A percentile compares a stretch with the other conserved stretches of the same genome.
Evolutionary conservation across 23 tunicate species (phyloP).

Genomic region (Oikopleura dioica): DNA sequence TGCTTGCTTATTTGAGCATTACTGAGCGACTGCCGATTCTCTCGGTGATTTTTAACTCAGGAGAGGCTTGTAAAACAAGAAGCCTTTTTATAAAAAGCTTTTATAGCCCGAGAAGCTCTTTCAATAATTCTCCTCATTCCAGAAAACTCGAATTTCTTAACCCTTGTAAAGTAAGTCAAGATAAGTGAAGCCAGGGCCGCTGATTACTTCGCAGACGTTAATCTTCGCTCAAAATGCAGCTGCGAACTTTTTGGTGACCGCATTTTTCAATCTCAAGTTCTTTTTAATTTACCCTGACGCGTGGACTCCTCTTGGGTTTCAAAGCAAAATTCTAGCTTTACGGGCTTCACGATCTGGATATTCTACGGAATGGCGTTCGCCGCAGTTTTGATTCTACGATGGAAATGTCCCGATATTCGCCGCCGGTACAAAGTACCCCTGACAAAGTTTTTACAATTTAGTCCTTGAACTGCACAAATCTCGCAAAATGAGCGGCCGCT

Average conservation of each 20-base stretch:
- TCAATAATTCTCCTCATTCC: background rate
- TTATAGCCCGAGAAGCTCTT: background rate
- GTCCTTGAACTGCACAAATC: background rate
- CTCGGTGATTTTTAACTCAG: too few relatives aligned
- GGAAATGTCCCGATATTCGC: background rate
- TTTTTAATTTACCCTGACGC: background rate
- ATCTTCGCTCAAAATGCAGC: too few relatives aligned
- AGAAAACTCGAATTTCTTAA: background rate
- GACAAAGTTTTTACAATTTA: background rate
- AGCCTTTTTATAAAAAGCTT: background rate
- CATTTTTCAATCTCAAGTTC: too few relatives aligned
- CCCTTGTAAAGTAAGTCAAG: background rate
- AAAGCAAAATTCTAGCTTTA: background rate
- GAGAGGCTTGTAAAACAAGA: background rate
- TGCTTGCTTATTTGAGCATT: too few relatives aligned
- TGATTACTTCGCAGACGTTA: too few relatives aligned
- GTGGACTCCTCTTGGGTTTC: background rate
- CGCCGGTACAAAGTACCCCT: background rate
- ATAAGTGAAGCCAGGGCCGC: too few relatives aligned
- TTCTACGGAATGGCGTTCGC: conserved; percentile 9
- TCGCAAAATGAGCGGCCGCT: too few relatives aligned
- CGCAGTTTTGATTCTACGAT: background rate
- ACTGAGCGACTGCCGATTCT: too few relatives aligned
- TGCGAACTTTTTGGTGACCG: too few relatives aligned
- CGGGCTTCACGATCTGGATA: conserved; percentile 5